These are phyloP conservation scores for Hydraecia micacea DNA, from an alignment of 2,888 invertebrate genomes.

Conservation along the genomic window DNA sequence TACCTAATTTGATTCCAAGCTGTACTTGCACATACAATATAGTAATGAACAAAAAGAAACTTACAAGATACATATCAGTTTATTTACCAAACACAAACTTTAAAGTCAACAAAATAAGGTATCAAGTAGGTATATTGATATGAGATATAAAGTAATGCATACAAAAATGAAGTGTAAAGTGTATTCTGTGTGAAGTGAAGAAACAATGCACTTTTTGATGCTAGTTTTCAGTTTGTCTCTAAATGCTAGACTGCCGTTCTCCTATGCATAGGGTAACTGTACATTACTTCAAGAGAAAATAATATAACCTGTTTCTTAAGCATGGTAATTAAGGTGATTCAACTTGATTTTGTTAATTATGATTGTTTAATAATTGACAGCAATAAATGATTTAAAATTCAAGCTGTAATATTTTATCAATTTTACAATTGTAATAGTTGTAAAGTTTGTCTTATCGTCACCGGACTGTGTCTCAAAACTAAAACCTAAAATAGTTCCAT, in stretches of 20 bases:
- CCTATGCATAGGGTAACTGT: background rate
- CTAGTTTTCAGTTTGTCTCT: background rate
- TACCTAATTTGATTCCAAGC: background rate
- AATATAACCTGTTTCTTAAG: too few species aligned
- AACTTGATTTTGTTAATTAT: background rate
- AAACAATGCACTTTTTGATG: background rate
- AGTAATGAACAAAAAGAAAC: background rate
- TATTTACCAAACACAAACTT: background rate
- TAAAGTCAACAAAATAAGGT: background rate
- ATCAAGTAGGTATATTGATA: background rate
- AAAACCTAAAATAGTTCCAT: background rate
- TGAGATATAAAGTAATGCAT: too few species aligned
- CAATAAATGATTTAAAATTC: background rate
- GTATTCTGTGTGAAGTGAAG: too few species aligned
- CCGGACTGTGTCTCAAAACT: background rate
- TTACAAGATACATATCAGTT: background rate
- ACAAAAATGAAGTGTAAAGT: background rate
- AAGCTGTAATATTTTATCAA: too few species aligned
- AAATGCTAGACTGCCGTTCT: background rate
- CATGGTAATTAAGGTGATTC: background rate
- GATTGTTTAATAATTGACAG: slow-evolving; percentile 7
- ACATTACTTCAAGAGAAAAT: background rate
- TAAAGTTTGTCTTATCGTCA: background rate
- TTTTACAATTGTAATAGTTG: background rate
- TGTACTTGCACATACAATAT: background rate